Base-by-base conservation (phyloP, 2,888 invertebrate species). In the Acanthoscelides obtectus region DNA sequence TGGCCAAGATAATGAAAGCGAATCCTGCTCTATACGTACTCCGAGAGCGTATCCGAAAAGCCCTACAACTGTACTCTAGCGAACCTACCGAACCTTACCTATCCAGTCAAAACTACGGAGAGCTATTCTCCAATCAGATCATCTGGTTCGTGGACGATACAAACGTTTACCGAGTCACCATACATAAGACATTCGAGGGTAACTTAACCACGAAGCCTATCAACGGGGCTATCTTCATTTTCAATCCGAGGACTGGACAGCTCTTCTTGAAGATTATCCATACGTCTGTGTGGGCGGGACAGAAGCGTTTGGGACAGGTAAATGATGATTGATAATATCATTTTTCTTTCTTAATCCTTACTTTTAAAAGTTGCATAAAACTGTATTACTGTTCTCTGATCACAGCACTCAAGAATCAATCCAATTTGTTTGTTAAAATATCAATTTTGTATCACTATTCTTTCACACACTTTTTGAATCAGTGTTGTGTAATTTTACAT, bases 141-240 rank as follows among this genome's bases (percentile, higher is more conserved):
- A 99, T 99, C 87, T 99, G 99, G 99, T 99, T 99, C 86, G 99
- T 99, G 17, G 99, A 99, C 83, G 99, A 99, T 85, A 99, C 99
- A 0, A 99, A 99, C 85, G 99, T 99, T 22, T 99, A 99, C 87
- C 91, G 99, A 76, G 99, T 99, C 22, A 99, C 99, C 0, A 99
- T 99, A 81, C 99, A 99, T 88, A 99, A 99, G 88, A 99, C 99
- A 0, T 99, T 99, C 86, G 99, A 99, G 85, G 99, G 99, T 70
- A 98, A 98, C 84, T 89, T 99, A 83, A 99, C 99, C 0, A 99
- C 99, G 0, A 99, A 99, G 85, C 99, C 99, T 0, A 99, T 99
- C 82, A 99, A 99, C 86, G 99, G 99, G 2, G 99, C 99, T 73
- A 99, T 99, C 86, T 99, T 99, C 86, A 99, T 99, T 79, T 99